Evolutionary conservation across 2,113 vertebrate genomes (phyloP).

Genomic region (Mesembrinibis cayennensis): DNA sequence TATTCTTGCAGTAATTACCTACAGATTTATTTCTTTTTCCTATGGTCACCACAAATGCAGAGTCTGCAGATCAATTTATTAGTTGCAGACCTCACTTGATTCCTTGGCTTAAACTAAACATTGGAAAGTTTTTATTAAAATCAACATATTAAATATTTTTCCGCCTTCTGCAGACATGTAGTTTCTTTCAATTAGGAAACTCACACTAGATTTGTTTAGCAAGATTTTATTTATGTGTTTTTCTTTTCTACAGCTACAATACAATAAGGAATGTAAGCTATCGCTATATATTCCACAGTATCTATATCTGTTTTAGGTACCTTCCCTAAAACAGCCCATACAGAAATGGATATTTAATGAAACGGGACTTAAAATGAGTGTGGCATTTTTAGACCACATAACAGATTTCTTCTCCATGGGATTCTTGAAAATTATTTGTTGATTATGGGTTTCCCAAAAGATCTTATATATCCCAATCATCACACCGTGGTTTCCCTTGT

Average conservation of each 20-base stretch:
- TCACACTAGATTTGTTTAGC: background rate
- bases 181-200: background rate
- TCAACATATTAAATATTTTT: background rate
- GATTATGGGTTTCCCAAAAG: background rate
- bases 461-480: background rate
- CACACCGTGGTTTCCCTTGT: background rate
- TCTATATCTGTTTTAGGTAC: background rate
- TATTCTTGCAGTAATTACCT: background rate
- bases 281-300: background rate
- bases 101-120: background rate
- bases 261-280: background rate
- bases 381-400: background rate
- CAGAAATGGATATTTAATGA: background rate
- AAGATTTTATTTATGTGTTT: background rate
- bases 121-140: background rate
- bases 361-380: accelerated
- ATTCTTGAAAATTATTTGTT: background rate
- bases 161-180: background rate
- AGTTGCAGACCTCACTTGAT: background rate
- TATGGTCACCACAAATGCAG: background rate
- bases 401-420: background rate
- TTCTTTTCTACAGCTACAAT: background rate
- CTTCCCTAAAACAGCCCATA: background rate
- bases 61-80: background rate
- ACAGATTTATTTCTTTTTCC: background rate